Evolutionary conservation across 2,113 vertebrate genomes (phyloP), one percentile per base, ranked within the genome.

Genomic region (Sterrhoptilus dennistouni): DNA sequence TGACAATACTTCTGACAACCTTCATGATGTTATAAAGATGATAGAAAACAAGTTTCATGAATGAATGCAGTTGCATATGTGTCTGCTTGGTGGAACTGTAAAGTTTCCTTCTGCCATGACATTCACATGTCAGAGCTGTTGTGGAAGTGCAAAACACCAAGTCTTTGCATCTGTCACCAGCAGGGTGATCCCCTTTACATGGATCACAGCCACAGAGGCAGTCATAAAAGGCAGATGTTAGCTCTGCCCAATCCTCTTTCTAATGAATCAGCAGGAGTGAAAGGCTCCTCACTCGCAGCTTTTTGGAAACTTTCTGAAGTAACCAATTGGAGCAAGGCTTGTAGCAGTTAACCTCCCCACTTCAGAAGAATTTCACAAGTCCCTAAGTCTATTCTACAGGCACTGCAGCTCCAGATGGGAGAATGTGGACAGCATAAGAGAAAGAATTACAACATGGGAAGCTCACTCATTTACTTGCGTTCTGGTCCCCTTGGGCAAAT

Each of bases 311-410:
- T 91, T 79, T 57, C 52, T 87, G 64, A 83, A 80, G 53, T 78
- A 94, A 79, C 49, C 83, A 93, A 91, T 57, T 76, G 93, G 81
- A 56, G 92, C 81, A 94, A 90, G 68, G 68, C 75, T 79, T 83
- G 63, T 75, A 74, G 89, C 54, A 87, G 52, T 71, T 91, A 85
- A 86, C 33, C 24, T 92, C 33, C 47, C 53, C 42, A 35, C 75
- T 86, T 86, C 71, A 78, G 77, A 70, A 87, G 79, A 84, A 77
- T 57, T 94, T 85, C 61, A 38, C 59, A 78, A 89, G 38, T 81
- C 54, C 47, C 53, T 44, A 22, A 90, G 63, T 60, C 0, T 1
- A 79, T 78, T 88, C 71, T 61, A 45, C 29, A 76, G n/a, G 52
- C 72, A 63, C 28, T 92, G 45, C 54, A 84, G 61, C 23, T 89